A percentile compares a stretch with the other conserved stretches of the same genome.
phyloP scores from a whole-genome alignment of 1,140 invertebrate genomes.

The Magallana gigas region DNA sequence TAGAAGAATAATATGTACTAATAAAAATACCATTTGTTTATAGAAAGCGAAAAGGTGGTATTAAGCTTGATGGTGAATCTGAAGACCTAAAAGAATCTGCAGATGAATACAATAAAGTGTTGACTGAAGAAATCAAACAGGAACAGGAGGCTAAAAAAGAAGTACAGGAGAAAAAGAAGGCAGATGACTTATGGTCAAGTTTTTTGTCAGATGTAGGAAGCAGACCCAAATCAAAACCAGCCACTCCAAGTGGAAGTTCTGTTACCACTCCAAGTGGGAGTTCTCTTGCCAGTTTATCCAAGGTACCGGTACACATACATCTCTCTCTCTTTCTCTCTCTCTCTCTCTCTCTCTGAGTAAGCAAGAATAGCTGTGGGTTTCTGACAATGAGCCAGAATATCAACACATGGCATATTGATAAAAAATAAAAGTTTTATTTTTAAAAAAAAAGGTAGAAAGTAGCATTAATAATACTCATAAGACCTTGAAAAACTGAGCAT shows the following conservation, averaged over 20 bases:
- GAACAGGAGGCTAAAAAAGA: slow-evolving; percentile 65
- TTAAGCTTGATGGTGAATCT: slow-evolving; percentile 59
- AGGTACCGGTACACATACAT: slow-evolving; percentile 6
- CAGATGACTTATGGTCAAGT: slow-evolving; percentile 76
- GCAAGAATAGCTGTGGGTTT: no score
- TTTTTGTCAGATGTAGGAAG: slow-evolving; percentile 74
- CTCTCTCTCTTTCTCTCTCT: slow-evolving; percentile 2
- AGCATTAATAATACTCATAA: no score
- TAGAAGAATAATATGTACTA: no score
- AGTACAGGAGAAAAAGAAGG: slow-evolving; percentile 72
- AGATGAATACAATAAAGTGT: slow-evolving; percentile 61
- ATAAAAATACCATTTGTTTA: not conserved
- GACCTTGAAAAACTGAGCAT: no score
- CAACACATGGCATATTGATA: no score
- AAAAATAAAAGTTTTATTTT: no score
- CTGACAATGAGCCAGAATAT: no score
- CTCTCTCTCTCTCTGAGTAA: no score
- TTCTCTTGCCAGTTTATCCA: slow-evolving; percentile 41
- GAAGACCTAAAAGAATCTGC: slow-evolving; percentile 53
- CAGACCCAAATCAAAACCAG: slow-evolving; percentile 58
- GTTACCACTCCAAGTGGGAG: not conserved
- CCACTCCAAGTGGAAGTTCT: not conserved
- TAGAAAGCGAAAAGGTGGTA: slow-evolving; percentile 72
- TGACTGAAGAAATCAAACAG: slow-evolving; percentile 62
- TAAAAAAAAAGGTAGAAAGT: no score